These are phyloP conservation scores for Heliconius hermathena DNA, from an alignment of 1,140 invertebrate species.

Conservation along the genomic window DNA sequence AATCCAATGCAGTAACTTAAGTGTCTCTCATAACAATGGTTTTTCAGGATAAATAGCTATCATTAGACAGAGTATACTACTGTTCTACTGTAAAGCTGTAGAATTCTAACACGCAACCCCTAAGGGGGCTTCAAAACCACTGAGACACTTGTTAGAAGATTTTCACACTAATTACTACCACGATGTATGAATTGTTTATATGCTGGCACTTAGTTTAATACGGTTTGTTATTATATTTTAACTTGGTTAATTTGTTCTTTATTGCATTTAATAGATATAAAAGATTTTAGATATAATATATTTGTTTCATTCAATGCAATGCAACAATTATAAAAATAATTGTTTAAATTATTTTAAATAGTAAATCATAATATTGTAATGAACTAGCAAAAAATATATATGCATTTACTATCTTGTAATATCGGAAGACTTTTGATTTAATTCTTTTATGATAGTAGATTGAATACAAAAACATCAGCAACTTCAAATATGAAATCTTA, in stretches of 20 bases:
- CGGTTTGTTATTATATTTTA: neutral
- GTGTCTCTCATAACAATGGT: conserved; percentile 25
- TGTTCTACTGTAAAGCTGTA: conserved; percentile 33
- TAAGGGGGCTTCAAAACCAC: conserved; percentile 40
- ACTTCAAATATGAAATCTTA: no score
- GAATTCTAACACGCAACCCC: conserved; percentile 35
- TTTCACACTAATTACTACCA: conserved; percentile 59
- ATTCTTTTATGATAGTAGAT: no score
- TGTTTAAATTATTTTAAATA: no score
- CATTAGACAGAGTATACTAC: conserved; percentile 46
- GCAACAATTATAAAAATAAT: no score
- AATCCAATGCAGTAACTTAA: neutral
- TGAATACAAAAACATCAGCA: no score
- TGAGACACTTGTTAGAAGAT: conserved; percentile 46
- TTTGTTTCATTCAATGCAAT: no score
- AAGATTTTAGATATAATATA: no score
- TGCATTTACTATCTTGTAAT: no score
- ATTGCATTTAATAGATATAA: no score
- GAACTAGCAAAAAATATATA: no score
- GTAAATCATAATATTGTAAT: no score
- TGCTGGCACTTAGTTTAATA: neutral
- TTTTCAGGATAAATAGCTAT: conserved; percentile 58
- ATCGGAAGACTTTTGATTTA: no score
- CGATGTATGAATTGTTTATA: conserved; percentile 24
- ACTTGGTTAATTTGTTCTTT: neutral